Base-by-base conservation (phyloP, 2,888 invertebrate genomes). In the Drepana falcataria region DNA sequence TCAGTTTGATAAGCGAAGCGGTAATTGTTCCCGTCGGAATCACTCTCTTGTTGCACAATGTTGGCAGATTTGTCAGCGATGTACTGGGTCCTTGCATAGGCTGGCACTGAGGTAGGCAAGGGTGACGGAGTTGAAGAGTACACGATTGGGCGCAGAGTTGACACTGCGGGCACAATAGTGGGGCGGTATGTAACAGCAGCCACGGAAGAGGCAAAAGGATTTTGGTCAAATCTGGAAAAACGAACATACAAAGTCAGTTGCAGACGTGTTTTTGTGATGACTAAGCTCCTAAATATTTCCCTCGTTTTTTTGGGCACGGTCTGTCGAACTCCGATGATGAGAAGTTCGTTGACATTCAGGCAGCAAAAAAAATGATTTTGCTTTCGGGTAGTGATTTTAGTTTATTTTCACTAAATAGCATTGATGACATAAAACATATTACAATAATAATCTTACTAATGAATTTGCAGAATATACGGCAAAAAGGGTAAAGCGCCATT, bases 1-100 rank as follows among this genome's bases (percentile, higher is more conserved):
- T 93, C 93, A 0, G 94, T 94, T 73, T 93, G 92, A 62, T 86
- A 93, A 70, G 92, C 83, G 69, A 92, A 94, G 59, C 92, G 93
- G 66, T 94, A 94, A 51, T 92, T 90, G 60, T 93, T 92, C 41
- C 80, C 64, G 49, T 90, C 88, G 2, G 87, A 75, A 40, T 89
- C 88, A 58, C 85, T 90, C 47, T 92, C 91, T 65, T 92, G 91
- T 48, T 91, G 88, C 3, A 94, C 66, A 47, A 93, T 93, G 59
- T 89, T 91, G 35, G 94, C 87, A 54, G 91, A 91, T 3, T 81
- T 81, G 70, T 92, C 93, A 35, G 87, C 83, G 48, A 77, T 69
- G 53, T 81, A 79, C 35, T 73, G 55, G 41, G 57, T 40, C 35
- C 59, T 77, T 0, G 65, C 59, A 54, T 74, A 73, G 6, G 70